Evolutionary conservation across 2,113 vertebrate genomes (phyloP), one percentile per base, ranked within the genome.

Genomic region (Atlantisia rogersi): DNA sequence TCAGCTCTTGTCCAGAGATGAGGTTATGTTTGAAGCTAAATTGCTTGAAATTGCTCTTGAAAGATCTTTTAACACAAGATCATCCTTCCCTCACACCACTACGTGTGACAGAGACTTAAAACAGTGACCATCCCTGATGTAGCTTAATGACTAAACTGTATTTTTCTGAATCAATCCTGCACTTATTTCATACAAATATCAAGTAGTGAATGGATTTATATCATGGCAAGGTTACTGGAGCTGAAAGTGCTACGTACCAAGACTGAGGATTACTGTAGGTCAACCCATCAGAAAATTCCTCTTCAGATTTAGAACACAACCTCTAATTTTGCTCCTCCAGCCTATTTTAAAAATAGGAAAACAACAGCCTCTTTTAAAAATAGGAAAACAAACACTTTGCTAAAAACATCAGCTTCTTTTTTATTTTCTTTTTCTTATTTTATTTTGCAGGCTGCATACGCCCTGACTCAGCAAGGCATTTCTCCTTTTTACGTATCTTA

Each of bases 301-400:
- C 70, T 73, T 93, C 37, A 5, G 75, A 95, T 95, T 95, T 96
- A 94, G 95, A 93, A 77, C 79, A 77, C 63, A 97, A 94, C 95
- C 95, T 92, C 88, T 97, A 92, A 95, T 95, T 96, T 94, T 44
- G 81, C n/a, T 90, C 75, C 60, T 90, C 67, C 78, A 80, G 84
- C 37, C 79, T 68, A 28, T 39, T 68, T 88, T 90, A 95, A 94
- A 97, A 89, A 92, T 56, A 92, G 86, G 63, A 48, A 88, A 65
- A 65, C 70, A 82, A 62, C 82, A 16, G 55, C 13, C 26, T 65
- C 24, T 48, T 77, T 92, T 92, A 76, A 95, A 96, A 95, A 92
- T 44, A 90, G 85, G 89, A 77, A 84, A 76, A 56, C 53, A 89
- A 92, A 75, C 77, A 79, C 35, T 82, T 89, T 12, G 15, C 67